phyloP scores from a whole-genome alignment of 1,140 invertebrate species.

The Tetragnatha versicolor region DNA sequence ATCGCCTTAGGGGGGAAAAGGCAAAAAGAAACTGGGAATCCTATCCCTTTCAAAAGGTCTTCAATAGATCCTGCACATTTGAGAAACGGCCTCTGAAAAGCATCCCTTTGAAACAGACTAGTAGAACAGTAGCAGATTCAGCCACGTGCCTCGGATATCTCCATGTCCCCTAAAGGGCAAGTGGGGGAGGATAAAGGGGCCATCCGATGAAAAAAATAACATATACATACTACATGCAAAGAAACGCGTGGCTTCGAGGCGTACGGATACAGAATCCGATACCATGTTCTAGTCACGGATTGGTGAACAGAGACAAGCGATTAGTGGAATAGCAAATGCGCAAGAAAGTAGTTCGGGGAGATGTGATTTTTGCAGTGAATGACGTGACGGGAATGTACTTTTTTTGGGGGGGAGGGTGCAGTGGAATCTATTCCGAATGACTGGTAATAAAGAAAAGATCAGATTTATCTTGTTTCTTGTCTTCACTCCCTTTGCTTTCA shows the following conservation, averaged over 20 bases:
- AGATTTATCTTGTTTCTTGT: no score
- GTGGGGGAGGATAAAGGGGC: neutral
- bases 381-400: neutral
- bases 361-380: slow-evolving; percentile 20
- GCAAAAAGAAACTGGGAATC: neutral
- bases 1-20: neutral
- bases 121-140: slow-evolving; percentile 10
- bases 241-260: no score
- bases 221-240: no score
- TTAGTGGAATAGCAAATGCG: slow-evolving; percentile 41
- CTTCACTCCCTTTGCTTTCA: no score
- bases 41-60: neutral
- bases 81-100: no score
- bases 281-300: slow-evolving; percentile 30
- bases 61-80: neutral
- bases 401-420: neutral
- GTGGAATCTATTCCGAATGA: neutral
- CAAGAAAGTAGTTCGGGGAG: slow-evolving; percentile 37
- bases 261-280: slow-evolving; percentile 17
- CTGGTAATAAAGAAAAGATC: no score
- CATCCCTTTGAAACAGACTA: neutral
- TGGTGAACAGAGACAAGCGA: slow-evolving; percentile 41
- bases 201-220: neutral
- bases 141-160: slow-evolving; percentile 14
- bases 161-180: neutral